Percentiles rank a stretch among this genome's conserved stretches.
phyloP scores from a whole-genome alignment of 2,888 invertebrate genomes.

The Pinctada fucata region DNA sequence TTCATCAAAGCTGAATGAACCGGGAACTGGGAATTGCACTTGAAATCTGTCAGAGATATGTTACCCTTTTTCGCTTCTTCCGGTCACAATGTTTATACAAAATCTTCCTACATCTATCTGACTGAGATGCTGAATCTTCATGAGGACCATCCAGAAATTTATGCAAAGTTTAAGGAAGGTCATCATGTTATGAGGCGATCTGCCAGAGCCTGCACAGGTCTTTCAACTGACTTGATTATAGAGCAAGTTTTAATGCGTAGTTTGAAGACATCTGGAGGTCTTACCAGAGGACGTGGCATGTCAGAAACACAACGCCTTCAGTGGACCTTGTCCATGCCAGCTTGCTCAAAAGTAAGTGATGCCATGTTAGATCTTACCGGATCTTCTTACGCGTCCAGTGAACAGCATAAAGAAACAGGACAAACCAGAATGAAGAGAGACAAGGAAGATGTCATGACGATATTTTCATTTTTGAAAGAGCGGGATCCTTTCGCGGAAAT shows the following conservation, averaged over 20 bases:
- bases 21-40: slow-evolving; percentile 54
- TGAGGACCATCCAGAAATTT: slow-evolving; percentile 30
- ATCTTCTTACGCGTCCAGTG: slow-evolving; percentile 36
- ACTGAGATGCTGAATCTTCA: slow-evolving; percentile 28
- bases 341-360: slow-evolving; percentile 37
- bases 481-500: slow-evolving; percentile 51
- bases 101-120: slow-evolving; percentile 41
- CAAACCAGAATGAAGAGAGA: slow-evolving; percentile 33
- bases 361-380: slow-evolving; percentile 43
- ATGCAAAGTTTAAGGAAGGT: slow-evolving; percentile 29
- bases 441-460: too few relatives aligned
- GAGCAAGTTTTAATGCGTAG: slow-evolving; percentile 54
- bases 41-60: slow-evolving; percentile 47
- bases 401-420: slow-evolving; percentile 46
- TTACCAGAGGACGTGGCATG: slow-evolving; percentile 47
- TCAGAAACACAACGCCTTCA: slow-evolving; percentile 32
- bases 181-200: slow-evolving; percentile 40
- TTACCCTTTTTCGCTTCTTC: slow-evolving; percentile 54
- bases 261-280: slow-evolving; percentile 50
- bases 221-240: slow-evolving; percentile 45
- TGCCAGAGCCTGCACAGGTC: slow-evolving; percentile 40
- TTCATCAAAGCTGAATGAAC: slow-evolving; percentile 52
- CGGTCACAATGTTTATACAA: slow-evolving; percentile 69
- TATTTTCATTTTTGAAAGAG: too few relatives aligned
- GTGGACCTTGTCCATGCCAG: slow-evolving; percentile 47